phyloP scores from a whole-genome alignment of 2,888 invertebrate genomes.

The Zhuqinia jingwanae region DNA sequence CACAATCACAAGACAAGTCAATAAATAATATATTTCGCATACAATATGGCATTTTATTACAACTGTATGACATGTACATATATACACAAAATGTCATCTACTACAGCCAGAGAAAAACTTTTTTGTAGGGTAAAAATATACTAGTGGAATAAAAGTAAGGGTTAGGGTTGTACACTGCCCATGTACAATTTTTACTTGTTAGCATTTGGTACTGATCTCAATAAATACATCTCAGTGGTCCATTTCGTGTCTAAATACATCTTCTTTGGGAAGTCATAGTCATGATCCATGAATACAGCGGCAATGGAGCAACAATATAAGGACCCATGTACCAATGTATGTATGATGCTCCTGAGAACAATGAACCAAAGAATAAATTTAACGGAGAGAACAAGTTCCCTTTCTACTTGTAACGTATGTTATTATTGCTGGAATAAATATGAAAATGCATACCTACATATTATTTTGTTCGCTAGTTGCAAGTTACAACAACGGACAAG shows the following conservation, averaged over 20 bases:
- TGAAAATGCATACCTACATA: background rate
- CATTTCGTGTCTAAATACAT: too few relatives aligned
- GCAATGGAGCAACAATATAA: too few relatives aligned
- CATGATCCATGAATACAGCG: too few relatives aligned
- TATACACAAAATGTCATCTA: background rate
- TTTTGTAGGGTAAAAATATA: background rate
- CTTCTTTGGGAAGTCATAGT: too few relatives aligned
- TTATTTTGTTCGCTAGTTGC: background rate
- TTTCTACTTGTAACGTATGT: background rate
- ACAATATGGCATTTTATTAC: too few relatives aligned
- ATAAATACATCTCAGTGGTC: background rate
- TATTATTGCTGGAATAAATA: too few relatives aligned
- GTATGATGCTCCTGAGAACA: too few relatives aligned
- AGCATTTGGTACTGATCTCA: background rate
- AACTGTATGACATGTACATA: background rate
- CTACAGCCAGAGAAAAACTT: background rate
- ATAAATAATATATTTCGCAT: too few relatives aligned
- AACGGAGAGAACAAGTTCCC: conserved; percentile 23
- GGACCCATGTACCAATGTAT: too few relatives aligned
- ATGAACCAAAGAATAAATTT: conserved; percentile 14
- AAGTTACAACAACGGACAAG: conserved; percentile 18
- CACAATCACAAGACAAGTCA: background rate
- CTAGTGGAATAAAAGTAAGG: background rate
- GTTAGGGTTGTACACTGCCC: background rate
- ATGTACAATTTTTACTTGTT: too few relatives aligned